A percentile compares a stretch with the other conserved stretches of the same genome.
These are phyloP conservation scores for Valencia hispanica DNA, from an alignment of 2,797 vertebrate genomes.

Conservation along the genomic window DNA sequence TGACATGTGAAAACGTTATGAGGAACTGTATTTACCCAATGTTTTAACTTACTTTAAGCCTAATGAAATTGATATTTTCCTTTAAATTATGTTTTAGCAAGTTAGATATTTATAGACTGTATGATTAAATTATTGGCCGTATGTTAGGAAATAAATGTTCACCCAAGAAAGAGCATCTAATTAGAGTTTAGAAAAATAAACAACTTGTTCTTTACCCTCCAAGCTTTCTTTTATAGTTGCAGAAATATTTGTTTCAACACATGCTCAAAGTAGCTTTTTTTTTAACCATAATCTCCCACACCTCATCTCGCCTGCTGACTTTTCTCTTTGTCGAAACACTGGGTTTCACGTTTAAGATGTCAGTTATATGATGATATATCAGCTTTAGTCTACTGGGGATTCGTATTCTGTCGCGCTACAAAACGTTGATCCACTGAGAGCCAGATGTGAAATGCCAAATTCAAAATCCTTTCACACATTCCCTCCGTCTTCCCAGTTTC, in stretches of 20 bases:
- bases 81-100: neutral
- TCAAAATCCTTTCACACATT: slow-evolving; percentile 47
- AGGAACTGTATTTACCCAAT: neutral
- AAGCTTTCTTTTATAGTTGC: neutral
- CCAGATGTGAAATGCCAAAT: slow-evolving; percentile 26
- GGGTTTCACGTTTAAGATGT: neutral
- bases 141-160: neutral
- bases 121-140: neutral
- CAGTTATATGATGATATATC: slow-evolving; percentile 15
- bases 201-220: neutral
- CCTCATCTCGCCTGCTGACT: neutral
- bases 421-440: slow-evolving; percentile 12
- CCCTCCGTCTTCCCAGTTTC: slow-evolving; percentile 39
- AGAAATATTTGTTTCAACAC: neutral
- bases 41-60: neutral
- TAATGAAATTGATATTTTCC: neutral
- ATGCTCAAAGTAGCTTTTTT: slow-evolving; percentile 5
- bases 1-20: neutral
- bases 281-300: neutral
- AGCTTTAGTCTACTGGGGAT: slow-evolving; percentile 9
- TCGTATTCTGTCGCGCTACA: slow-evolving; percentile 22
- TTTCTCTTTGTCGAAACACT: neutral
- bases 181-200: neutral
- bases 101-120: neutral
- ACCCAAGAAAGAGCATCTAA: neutral